These are phyloP conservation scores for Ricordea florida DNA, from an alignment of 92 coral and sea anemone genomes.

Conservation along the genomic window DNA sequence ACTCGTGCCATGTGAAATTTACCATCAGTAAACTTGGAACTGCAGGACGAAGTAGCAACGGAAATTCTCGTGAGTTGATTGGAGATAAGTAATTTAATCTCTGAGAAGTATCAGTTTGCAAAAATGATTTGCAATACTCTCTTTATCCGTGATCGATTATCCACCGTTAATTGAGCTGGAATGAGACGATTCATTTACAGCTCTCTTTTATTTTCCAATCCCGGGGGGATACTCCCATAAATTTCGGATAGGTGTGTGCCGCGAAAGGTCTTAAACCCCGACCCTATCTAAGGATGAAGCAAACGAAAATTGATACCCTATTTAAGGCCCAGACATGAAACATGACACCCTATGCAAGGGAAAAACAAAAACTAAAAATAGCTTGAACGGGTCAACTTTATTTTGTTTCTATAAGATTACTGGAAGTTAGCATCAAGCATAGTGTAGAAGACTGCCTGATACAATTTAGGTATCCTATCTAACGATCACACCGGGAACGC, in stretches of 20 bases:
- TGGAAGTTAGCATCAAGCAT: too few species aligned
- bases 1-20: constrained; percentile 5
- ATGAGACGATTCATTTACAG: not conserved
- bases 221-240: constrained; percentile 16
- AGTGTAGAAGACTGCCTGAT: too few species aligned
- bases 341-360: constrained; percentile 30
- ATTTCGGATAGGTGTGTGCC: constrained; percentile 6
- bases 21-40: not conserved
- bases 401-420: too few species aligned
- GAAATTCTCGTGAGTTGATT: not conserved
- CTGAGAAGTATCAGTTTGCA: constrained; percentile 13
- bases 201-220: too few species aligned
- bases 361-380: constrained; percentile 13
- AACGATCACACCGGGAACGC: too few species aligned
- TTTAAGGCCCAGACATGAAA: constrained; percentile 24
- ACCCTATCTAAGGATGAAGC: constrained; percentile 20
- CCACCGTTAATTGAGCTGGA: not conserved
- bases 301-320: constrained; percentile 22
- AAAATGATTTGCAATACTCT: constrained; percentile 23
- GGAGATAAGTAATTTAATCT: not conserved
- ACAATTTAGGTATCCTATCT: too few species aligned
- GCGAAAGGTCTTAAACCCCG: constrained; percentile 21
- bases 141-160: constrained; percentile 8
- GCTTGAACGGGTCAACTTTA: not conserved
- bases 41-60: not conserved